Percentiles rank a stretch among this genome's conserved stretches.
phyloP scores from a whole-genome alignment of 2,888 invertebrate genomes.

The Melieria crassipennis region DNA sequence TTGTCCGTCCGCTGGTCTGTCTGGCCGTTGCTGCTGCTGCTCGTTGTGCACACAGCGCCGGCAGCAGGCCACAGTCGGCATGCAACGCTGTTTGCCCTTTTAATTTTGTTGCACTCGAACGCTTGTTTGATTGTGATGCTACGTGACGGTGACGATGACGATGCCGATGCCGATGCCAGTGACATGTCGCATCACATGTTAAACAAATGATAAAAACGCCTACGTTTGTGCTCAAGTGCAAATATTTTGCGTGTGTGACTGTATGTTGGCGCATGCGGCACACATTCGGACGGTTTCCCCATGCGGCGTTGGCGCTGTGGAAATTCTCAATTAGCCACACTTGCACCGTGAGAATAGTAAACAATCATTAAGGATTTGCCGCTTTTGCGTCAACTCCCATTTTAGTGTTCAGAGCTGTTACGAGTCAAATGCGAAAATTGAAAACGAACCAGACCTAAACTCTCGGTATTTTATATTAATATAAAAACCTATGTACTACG shows the following conservation, averaged over 20 bases:
- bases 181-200: conserved; percentile 44
- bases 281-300: neutral
- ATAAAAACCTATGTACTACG: too few species aligned
- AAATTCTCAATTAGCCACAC: conserved; percentile 44
- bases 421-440: too few species aligned
- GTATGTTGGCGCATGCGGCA: conserved; percentile 25
- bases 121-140: neutral
- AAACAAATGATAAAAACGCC: conserved; percentile 39
- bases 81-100: neutral
- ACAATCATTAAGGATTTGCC: conserved; percentile 16
- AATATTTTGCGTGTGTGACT: too few species aligned
- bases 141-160: conserved; percentile 20
- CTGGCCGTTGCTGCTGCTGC: neutral
- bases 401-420: too few species aligned
- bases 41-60: neutral
- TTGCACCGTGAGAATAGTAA: conserved; percentile 44
- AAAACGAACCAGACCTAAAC: too few species aligned
- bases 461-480: too few species aligned
- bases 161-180: too few species aligned
- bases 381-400: too few species aligned
- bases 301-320: conserved; percentile 36
- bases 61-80: neutral
- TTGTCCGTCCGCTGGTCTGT: neutral
- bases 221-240: too few species aligned
- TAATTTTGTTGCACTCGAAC: neutral